Percentiles rank a stretch among this genome's conserved stretches.
These are phyloP conservation scores for Clarias magur DNA, from an alignment of 2,113 vertebrate species.

Conservation along the genomic window DNA sequence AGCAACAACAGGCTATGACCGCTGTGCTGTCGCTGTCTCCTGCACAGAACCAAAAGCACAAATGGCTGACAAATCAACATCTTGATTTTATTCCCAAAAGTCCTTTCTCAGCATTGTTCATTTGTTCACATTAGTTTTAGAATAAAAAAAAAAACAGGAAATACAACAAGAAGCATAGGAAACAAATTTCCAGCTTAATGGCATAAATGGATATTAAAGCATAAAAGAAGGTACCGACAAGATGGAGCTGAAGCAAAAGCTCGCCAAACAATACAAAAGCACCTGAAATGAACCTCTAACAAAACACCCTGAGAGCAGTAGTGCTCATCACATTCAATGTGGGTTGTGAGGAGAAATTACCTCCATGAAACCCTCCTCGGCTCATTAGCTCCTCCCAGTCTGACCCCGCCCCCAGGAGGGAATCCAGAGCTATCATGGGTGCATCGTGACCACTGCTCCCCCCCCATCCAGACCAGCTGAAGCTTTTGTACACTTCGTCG, in stretches of 20 bases:
- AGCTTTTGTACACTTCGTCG: slow-evolving; percentile 72
- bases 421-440: slow-evolving; percentile 82
- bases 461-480: slow-evolving; percentile 76
- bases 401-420: slow-evolving; percentile 68
- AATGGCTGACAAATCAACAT: neutral
- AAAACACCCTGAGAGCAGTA: neutral
- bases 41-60: slow-evolving; percentile 43
- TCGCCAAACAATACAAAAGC: neutral
- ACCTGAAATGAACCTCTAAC: neutral
- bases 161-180: no score
- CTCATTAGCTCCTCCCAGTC: slow-evolving; percentile 80
- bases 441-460: slow-evolving; percentile 83
- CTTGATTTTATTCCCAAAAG: neutral
- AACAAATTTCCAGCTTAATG: neutral
- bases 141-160: neutral
- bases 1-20: slow-evolving; percentile 77
- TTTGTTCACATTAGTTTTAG: neutral
- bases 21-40: slow-evolving; percentile 82
- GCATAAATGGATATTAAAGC: neutral
- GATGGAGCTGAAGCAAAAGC: neutral
- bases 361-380: slow-evolving; percentile 76
- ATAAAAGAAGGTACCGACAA: neutral
- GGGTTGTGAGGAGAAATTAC: slow-evolving; percentile 51
- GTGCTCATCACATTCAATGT: neutral
- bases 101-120: neutral